These are phyloP conservation scores for Zoanthus sansibaricus DNA, from an alignment of 92 coral and sea anemone species.

Conservation along the genomic window DNA sequence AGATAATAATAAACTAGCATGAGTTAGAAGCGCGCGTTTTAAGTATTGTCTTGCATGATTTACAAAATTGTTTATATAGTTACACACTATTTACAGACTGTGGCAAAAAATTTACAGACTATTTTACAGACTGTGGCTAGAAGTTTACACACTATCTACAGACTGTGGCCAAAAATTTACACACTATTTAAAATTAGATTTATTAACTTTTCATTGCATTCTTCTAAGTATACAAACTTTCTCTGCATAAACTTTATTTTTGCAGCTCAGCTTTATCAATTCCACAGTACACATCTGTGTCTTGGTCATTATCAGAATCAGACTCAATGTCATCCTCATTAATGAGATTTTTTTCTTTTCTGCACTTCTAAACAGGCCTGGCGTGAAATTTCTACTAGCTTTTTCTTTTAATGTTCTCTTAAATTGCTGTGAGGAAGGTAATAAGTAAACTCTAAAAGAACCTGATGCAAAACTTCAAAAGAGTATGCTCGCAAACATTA, in stretches of 20 bases:
- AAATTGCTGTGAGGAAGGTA: slow-evolving; percentile 3
- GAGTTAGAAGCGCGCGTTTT: too few species aligned
- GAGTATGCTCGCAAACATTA: slow-evolving; percentile 10
- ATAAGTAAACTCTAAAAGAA: slow-evolving; percentile 29
- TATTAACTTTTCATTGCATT: background rate
- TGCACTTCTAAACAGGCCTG: background rate
- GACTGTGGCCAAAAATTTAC: too few species aligned
- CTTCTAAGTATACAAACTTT: background rate
- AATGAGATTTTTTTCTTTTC: background rate
- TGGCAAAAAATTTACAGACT: too few species aligned
- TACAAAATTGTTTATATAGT: too few species aligned
- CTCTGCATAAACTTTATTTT: background rate
- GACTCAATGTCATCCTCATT: slow-evolving; percentile 33
- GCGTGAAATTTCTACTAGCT: background rate
- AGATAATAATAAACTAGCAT: too few species aligned
- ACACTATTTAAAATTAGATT: background rate
- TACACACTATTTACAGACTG: too few species aligned
- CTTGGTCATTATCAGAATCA: slow-evolving; percentile 39
- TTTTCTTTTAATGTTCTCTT: slow-evolving; percentile 18
- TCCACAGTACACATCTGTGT: background rate
- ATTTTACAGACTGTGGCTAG: too few species aligned
- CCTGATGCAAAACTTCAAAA: slow-evolving; percentile 32
- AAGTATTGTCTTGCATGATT: too few species aligned
- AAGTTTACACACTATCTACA: too few species aligned
- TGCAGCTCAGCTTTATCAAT: slow-evolving; percentile 3